Conservation (phyloP, 2,113 vertebrate species). For the Todiramphus chloris region DNA sequence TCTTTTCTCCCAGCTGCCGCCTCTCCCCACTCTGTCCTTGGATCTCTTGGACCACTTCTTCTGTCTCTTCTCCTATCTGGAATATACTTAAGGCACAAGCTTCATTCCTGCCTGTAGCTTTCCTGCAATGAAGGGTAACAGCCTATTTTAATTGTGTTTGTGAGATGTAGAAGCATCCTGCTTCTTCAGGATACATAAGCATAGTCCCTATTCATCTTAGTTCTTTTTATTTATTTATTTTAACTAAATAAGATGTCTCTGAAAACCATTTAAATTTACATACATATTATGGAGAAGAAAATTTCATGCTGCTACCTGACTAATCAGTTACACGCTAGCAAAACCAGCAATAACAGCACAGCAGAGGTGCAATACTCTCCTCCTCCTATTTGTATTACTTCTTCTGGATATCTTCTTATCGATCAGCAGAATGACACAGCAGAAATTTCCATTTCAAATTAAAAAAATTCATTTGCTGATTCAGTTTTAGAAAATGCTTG, state of each 20-base stretch:
- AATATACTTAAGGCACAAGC: background rate
- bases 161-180: background rate
- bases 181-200: background rate
- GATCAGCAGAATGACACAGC: background rate
- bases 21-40: background rate
- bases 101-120: background rate
- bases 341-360: background rate
- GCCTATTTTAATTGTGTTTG: background rate
- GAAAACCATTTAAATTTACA: conserved; percentile 1
- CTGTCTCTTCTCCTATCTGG: background rate
- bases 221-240: background rate
- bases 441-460: conserved; percentile 51
- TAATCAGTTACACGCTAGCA: background rate
- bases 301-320: background rate
- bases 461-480: background rate
- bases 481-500: background rate
- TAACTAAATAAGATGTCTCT: background rate
- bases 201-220: background rate
- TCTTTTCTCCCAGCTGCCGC: background rate
- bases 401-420: background rate
- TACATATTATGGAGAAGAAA: background rate
- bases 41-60: background rate
- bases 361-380: background rate
- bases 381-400: background rate
- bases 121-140: background rate